phyloP scores from a whole-genome alignment of 2,113 vertebrate species.

The Microtus ochrogaster region DNA sequence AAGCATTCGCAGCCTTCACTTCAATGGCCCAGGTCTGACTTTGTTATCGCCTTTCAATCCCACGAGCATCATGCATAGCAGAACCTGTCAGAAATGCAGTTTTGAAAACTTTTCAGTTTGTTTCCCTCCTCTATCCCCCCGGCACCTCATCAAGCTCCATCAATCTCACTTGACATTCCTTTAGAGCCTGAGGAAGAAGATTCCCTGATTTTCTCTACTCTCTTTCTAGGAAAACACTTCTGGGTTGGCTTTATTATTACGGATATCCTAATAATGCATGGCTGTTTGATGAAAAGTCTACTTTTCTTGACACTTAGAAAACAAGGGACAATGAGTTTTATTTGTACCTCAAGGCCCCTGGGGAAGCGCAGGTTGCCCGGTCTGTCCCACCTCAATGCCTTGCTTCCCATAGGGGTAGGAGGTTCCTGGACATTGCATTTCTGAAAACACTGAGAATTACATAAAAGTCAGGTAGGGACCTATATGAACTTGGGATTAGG shows the following conservation, averaged over 20 bases:
- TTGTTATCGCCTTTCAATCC: not conserved
- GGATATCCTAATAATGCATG: not conserved
- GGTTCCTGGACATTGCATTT: not conserved
- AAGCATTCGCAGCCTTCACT: not conserved
- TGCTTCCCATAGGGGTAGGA: rapidly evolving
- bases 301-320: not conserved
- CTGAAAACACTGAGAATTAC: rapidly evolving
- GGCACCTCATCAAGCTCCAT: not conserved
- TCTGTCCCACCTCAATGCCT: rapidly evolving
- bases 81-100: not conserved
- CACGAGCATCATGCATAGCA: not conserved
- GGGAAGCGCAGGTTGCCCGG: rapidly evolving
- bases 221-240: not conserved
- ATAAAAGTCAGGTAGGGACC: rapidly evolving
- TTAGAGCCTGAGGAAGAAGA: rapidly evolving
- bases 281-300: no score
- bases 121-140: not conserved
- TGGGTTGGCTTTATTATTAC: not conserved
- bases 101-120: not conserved
- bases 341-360: not conserved
- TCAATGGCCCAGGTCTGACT: not conserved
- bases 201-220: not conserved
- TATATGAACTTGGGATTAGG: no score
- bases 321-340: rapidly evolving
- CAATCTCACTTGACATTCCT: not conserved